Base-by-base conservation (phyloP, 2,113 vertebrate species). In the Onychostruthus taczanowskii region DNA sequence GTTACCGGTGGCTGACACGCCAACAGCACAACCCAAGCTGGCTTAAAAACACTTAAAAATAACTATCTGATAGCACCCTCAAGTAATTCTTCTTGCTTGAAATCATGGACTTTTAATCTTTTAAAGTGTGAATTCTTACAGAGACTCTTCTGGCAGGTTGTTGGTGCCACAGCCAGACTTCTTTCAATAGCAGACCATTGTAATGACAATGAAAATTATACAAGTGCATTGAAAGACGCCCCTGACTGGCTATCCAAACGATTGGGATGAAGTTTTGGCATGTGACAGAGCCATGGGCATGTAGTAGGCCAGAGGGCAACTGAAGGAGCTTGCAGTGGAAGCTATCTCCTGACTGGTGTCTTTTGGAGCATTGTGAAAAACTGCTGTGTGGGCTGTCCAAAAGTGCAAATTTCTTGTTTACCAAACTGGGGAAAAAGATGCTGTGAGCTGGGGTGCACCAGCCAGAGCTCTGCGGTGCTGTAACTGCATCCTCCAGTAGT, bases 211-310 rank as follows among this genome's bases (percentile, higher is more conserved):
- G 5, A 50, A 79, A 95, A 90, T 70, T 24, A 79, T 8, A 87
- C 41, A 64, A 52, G 72, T 74, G 37, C 44, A 33, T 58, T 95
- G 67, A 76, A 83, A 70, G 43, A 39, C 90, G 44, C 27, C 43
- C 28, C 35, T 75, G 58, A 35, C 50, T 69, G 50, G 58, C 58
- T 80, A 37, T 41, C 43, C 33, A 52, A 66, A 77, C 5, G 17
- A 44, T 0, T 59, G 84, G 59, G 55, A 50, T 33, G 6, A 43
- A 19, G 12, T 41, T 95, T 72, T 91, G 69, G 66, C 16, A 16
- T 2, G 1, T 53, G 53, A 33, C 52, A 64, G 7, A 13, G 44
- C 53, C 15, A 4, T 18, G 23, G 3, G 0, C 2, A 3, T 0
- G 0, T 13, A 41, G 37, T 28, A 69, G 53, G 27, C 43, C 86